A percentile compares a stretch with the other conserved stretches of the same genome.
Conservation (phyloP, 2,113 vertebrate species). For the Rhea pennata region DNA sequence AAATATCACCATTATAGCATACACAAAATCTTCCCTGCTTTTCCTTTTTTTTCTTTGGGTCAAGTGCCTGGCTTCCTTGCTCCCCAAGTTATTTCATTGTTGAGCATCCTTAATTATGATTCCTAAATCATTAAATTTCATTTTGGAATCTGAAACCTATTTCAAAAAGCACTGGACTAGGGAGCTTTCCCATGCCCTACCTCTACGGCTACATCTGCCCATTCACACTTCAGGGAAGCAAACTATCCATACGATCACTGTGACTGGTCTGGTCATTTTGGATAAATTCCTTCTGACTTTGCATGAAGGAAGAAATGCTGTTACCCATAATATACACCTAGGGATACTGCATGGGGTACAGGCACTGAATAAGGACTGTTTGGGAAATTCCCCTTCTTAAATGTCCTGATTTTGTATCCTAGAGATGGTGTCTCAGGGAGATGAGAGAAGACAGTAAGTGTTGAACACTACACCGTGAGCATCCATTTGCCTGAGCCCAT, state of each 20-base stretch:
- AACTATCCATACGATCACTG: accelerated
- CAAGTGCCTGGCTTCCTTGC: background rate
- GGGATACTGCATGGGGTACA: background rate
- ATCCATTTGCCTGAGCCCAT: background rate
- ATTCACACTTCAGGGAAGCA: accelerated
- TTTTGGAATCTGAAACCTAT: background rate
- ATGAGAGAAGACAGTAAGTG: accelerated
- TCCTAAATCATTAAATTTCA: background rate
- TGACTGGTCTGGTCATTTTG: background rate
- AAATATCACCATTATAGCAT: background rate
- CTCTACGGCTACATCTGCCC: background rate
- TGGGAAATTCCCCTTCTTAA: background rate
- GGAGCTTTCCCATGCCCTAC: background rate
- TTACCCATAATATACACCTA: accelerated
- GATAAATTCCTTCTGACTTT: background rate
- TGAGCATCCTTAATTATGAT: background rate
- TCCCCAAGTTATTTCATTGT: background rate
- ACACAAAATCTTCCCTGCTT: too few relatives aligned
- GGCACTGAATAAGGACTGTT: background rate
- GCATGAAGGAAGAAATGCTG: background rate
- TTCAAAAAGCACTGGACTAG: background rate
- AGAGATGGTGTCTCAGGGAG: background rate
- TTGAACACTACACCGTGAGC: background rate
- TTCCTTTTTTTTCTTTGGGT: background rate
- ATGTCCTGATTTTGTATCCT: background rate